Evolutionary conservation across 2,888 invertebrate species (phyloP).

Genomic region (Lysandra bellargus): DNA sequence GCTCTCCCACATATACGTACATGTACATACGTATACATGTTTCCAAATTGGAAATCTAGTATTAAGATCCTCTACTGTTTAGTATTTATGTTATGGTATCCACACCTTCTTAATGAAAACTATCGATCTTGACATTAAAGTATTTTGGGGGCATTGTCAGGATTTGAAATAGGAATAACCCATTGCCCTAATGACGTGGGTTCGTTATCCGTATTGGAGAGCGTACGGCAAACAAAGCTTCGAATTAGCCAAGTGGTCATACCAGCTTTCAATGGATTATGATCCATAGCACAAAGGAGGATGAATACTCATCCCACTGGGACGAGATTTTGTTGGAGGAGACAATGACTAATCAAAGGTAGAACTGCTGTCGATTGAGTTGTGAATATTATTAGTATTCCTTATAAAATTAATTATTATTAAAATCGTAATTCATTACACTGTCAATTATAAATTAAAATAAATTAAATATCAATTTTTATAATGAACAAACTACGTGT

Average conservation of each 20-base stretch:
- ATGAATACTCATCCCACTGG: slow-evolving; percentile 56
- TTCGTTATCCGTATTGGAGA: slow-evolving; percentile 60
- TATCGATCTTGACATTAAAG: neutral
- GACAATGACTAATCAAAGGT: slow-evolving; percentile 36
- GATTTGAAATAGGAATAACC: slow-evolving; percentile 41
- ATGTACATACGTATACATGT: too few relatives aligned
- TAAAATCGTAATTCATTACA: neutral
- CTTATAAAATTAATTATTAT: neutral
- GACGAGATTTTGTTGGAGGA: neutral
- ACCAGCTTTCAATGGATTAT: slow-evolving; percentile 80
- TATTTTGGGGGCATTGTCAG: slow-evolving; percentile 33
- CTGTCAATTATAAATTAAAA: too few relatives aligned
- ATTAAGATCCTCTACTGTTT: too few relatives aligned
- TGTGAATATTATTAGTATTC: neutral
- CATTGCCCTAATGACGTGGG: slow-evolving; percentile 68
- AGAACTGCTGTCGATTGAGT: slow-evolving; percentile 54
- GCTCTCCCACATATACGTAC: too few relatives aligned
- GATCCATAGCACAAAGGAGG: slow-evolving; percentile 73
- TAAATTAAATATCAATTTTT: too few relatives aligned
- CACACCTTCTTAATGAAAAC: neutral
- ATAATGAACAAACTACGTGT: too few relatives aligned
- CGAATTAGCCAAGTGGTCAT: slow-evolving; percentile 76
- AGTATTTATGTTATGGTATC: too few relatives aligned
- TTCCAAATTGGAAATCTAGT: too few relatives aligned
- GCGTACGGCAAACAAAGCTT: slow-evolving; percentile 75